Evolutionary conservation across 1,140 invertebrate species (phyloP).

Genomic region (Hyles vespertilio): DNA sequence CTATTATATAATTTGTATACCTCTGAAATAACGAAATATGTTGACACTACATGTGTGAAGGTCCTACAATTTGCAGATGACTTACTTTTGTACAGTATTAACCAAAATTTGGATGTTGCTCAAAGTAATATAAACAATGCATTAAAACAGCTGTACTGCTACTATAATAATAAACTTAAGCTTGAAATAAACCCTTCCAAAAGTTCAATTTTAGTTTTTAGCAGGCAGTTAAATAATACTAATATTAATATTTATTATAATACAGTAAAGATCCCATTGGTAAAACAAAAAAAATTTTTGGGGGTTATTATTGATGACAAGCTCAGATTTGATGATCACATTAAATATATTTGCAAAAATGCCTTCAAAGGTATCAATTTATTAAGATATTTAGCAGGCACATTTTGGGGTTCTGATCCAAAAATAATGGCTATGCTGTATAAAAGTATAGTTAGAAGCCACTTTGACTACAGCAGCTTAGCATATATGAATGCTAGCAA

Average conservation of each 20-base stretch:
- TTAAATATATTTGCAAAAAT: constrained; percentile 14
- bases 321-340: constrained; percentile 18
- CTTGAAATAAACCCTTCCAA: constrained; percentile 12
- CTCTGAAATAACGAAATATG: constrained; percentile 19
- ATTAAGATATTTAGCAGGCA: constrained; percentile 15
- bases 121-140: no score
- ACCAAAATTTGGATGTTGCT: no score
- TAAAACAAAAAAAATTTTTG: constrained; percentile 17
- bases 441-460: constrained; percentile 18
- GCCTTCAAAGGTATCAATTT: constrained; percentile 18
- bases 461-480: constrained; percentile 19
- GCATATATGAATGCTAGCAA: constrained; percentile 14
- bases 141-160: neutral
- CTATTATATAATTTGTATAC: constrained; percentile 31
- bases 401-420: constrained; percentile 22
- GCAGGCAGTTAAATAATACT: neutral
- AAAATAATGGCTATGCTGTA: constrained; percentile 10
- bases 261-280: constrained; percentile 8
- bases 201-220: neutral
- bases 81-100: no score
- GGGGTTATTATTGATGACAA: constrained; percentile 16
- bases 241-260: constrained; percentile 4
- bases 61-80: no score
- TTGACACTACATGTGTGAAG: constrained; percentile 1
- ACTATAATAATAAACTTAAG: constrained; percentile 15